Evolutionary conservation across 2,888 invertebrate genomes (phyloP).

Genomic region (Drosophila pseudotalamancana): DNA sequence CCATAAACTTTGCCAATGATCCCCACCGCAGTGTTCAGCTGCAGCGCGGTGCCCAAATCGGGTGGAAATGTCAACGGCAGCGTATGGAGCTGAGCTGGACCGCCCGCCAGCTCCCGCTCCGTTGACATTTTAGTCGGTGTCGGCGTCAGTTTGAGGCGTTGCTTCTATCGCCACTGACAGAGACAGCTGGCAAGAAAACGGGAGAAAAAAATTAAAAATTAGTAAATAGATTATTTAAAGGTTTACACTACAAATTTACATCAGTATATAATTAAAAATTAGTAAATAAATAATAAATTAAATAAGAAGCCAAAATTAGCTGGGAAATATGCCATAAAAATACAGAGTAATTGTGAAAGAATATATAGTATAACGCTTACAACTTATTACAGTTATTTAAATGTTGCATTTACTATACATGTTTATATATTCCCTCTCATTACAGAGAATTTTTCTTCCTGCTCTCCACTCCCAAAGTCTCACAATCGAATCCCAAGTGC

Average conservation of each 20-base stretch:
- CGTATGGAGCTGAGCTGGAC: slow-evolving; percentile 85
- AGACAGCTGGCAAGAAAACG: slow-evolving; percentile 39
- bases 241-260: neutral
- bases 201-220: neutral
- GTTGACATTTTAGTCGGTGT: slow-evolving; percentile 86
- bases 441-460: slow-evolving; percentile 89
- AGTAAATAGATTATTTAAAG: neutral
- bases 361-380: too few relatives aligned
- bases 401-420: neutral
- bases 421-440: slow-evolving; percentile 1
- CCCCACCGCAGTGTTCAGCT: slow-evolving; percentile 85
- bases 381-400: too few relatives aligned
- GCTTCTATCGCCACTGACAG: slow-evolving; percentile 41
- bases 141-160: slow-evolving; percentile 83
- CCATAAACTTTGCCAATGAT: slow-evolving; percentile 86
- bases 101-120: slow-evolving; percentile 86
- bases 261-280: neutral
- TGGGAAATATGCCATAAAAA: too few relatives aligned
- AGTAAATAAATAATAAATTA: too few relatives aligned
- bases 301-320: too few relatives aligned
- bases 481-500: slow-evolving; percentile 90
- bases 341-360: too few relatives aligned
- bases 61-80: slow-evolving; percentile 84
- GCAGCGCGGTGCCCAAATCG: slow-evolving; percentile 85
- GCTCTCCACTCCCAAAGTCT: slow-evolving; percentile 88